Conservation (phyloP, 1,140 invertebrate species). For the Leptoteleia sp. region DNA sequence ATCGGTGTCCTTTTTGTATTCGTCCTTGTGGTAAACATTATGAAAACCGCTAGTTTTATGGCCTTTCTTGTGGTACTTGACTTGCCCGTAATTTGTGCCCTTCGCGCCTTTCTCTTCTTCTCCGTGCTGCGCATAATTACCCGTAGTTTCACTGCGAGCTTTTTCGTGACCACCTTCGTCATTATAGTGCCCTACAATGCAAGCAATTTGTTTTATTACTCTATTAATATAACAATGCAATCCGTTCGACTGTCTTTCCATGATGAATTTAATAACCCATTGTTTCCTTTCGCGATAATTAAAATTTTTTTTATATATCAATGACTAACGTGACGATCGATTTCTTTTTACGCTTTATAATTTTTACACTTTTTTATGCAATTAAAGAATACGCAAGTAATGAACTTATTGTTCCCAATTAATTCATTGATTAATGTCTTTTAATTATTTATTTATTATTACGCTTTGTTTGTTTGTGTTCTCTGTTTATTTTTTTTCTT, state of each 20-base stretch:
- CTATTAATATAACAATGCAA: constrained; percentile 54
- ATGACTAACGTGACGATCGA: background rate
- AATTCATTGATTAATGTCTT: too few relatives aligned
- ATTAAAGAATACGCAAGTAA: too few relatives aligned
- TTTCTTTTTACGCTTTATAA: background rate
- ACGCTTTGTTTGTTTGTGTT: too few relatives aligned
- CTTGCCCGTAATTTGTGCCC: constrained; percentile 84
- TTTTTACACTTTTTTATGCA: too few relatives aligned
- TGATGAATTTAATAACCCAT: constrained; percentile 46
- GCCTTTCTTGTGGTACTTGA: constrained; percentile 85
- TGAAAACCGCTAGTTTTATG: constrained; percentile 86
- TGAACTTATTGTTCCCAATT: too few relatives aligned
- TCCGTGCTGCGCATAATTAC: constrained; percentile 85
- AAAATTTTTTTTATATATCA: constrained; percentile 32
- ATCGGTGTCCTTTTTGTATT: constrained; percentile 87
- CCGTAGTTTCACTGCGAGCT: constrained; percentile 84
- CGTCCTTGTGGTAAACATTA: constrained; percentile 87
- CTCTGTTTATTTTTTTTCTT: too few relatives aligned
- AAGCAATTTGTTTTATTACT: constrained; percentile 59
- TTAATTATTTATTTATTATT: too few relatives aligned
- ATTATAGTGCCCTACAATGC: constrained; percentile 82
- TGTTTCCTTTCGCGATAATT: constrained; percentile 41
- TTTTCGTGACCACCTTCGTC: constrained; percentile 85
- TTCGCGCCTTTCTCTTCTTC: constrained; percentile 86
- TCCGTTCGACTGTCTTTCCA: constrained; percentile 46